phyloP scores from a whole-genome alignment of 92 coral and sea anemone species.

The Epizoanthus scotinus region DNA sequence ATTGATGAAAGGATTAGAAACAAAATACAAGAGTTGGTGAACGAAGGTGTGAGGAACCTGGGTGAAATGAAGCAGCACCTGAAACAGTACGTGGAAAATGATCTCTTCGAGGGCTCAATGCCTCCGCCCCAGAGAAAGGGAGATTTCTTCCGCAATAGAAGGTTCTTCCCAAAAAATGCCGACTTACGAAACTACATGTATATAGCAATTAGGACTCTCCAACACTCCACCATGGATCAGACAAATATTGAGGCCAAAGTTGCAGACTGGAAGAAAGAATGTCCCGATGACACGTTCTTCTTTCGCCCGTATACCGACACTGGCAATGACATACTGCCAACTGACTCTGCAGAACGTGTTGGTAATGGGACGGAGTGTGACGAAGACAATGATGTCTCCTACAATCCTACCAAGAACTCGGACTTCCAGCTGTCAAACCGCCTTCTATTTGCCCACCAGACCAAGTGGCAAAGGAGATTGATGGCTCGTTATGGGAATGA shows the following conservation, averaged over 20 bases:
- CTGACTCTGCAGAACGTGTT: not conserved
- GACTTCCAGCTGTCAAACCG: too few species aligned
- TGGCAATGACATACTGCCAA: not conserved
- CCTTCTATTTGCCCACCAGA: conserved; percentile 35
- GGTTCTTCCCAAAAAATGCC: not conserved
- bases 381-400: conserved; percentile 18
- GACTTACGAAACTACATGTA: not conserved
- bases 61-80: conserved; percentile 39
- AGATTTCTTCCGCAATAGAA: too few species aligned
- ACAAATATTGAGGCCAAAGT: not conserved
- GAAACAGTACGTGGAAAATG: conserved; percentile 3
- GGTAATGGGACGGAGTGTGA: conserved; percentile 26
- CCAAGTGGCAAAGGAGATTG: conserved; percentile 34
- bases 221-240: not conserved
- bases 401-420: too few species aligned
- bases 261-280: not conserved
- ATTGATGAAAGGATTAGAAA: too few species aligned
- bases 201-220: not conserved
- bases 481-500: conserved; percentile 43
- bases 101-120: not conserved
- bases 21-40: conserved; percentile 31
- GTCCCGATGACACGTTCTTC: not conserved
- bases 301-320: not conserved
- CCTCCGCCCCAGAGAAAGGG: not conserved
- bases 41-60: conserved; percentile 31